Conservation (phyloP, 2,888 invertebrate genomes). For the Agrochola lota region DNA sequence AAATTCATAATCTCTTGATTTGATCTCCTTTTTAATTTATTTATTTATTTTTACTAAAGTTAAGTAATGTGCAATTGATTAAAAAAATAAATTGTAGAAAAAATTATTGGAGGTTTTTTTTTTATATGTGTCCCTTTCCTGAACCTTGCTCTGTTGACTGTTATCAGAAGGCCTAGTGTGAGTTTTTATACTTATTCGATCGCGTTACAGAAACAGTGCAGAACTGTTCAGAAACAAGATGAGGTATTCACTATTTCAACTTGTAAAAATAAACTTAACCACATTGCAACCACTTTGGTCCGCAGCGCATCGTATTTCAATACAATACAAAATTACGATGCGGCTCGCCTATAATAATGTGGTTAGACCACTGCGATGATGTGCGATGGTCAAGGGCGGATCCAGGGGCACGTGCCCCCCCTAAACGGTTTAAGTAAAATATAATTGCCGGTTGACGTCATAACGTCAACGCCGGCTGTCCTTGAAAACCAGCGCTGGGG, state of each 20-base stretch:
- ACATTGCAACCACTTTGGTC: not conserved
- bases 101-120: conserved; percentile 4
- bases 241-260: not conserved
- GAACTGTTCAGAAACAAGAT: not conserved
- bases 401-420: too few relatives aligned
- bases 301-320: not conserved
- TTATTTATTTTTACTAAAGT: conserved; percentile 61
- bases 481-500: too few relatives aligned
- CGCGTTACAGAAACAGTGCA: too few relatives aligned
- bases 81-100: conserved; percentile 38
- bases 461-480: too few relatives aligned
- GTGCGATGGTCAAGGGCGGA: not conserved
- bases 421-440: too few relatives aligned
- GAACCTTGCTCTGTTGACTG: not conserved
- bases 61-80: conserved; percentile 61
- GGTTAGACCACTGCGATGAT: not conserved
- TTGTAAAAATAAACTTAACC: not conserved
- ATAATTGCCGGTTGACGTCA: too few relatives aligned
- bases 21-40: conserved; percentile 67
- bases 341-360: not conserved
- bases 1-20: conserved; percentile 64
- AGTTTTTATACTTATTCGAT: too few relatives aligned
- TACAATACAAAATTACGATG: not conserved
- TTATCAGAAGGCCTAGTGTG: not conserved
- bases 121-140: not conserved